These are phyloP conservation scores for Ariolimax columbianus DNA, from an alignment of 2,888 invertebrate genomes.

Conservation along the genomic window DNA sequence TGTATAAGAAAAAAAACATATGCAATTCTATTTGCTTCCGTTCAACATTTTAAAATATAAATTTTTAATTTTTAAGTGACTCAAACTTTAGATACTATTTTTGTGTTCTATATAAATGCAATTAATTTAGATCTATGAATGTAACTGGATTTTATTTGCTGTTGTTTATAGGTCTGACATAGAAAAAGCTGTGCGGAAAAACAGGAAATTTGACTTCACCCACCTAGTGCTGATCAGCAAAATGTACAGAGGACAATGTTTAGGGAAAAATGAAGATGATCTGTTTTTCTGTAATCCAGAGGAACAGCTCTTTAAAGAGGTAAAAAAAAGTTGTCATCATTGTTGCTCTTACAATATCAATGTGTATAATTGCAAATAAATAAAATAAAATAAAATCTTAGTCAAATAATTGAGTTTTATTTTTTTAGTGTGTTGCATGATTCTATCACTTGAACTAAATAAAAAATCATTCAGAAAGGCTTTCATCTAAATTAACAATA, in stretches of 20 bases:
- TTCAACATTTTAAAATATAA: background rate
- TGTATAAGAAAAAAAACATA: constrained; percentile 4
- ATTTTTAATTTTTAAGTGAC: no score
- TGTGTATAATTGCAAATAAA: no score
- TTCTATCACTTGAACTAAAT: no score
- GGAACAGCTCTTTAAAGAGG: constrained; percentile 88
- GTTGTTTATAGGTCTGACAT: constrained; percentile 84
- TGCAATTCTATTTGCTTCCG: background rate
- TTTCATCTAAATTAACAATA: no score
- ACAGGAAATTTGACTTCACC: constrained; percentile 88
- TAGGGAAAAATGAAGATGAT: constrained; percentile 78
- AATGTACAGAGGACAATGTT: constrained; percentile 83
- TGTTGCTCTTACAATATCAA: background rate
- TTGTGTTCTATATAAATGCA: no score
- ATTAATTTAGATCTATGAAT: background rate
- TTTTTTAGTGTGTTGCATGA: no score
- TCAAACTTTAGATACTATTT: no score
- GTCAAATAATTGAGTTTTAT: no score
- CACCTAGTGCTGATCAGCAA: constrained; percentile 90
- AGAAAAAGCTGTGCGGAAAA: constrained; percentile 85
- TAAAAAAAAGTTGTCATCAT: constrained; percentile 57
- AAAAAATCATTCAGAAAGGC: no score
- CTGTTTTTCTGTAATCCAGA: constrained; percentile 90
- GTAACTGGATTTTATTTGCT: no score
- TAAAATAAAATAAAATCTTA: no score